A percentile compares a stretch with the other conserved stretches of the same genome.
These are phyloP conservation scores for Pleuronectes platessa DNA, from an alignment of 2,113 vertebrate genomes.

Conservation along the genomic window DNA sequence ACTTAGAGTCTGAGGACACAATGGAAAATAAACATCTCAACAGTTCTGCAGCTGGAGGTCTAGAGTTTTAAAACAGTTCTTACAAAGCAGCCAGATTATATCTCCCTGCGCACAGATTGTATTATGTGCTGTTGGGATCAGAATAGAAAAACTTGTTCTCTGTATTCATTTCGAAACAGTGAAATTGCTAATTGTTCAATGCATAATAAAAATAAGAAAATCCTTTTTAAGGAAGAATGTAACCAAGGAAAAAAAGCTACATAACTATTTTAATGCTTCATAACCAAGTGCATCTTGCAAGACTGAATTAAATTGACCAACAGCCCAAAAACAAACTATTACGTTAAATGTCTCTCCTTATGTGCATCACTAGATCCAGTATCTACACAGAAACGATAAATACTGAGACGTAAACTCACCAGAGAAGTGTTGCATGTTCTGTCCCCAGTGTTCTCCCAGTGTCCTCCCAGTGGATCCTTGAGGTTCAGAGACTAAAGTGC, in stretches of 20 bases:
- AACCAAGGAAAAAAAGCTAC: neutral
- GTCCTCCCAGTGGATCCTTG: too few species aligned
- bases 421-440: conserved; percentile 57
- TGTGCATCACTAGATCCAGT: neutral
- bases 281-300: neutral
- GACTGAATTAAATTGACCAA: neutral
- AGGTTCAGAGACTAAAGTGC: conserved; percentile 1
- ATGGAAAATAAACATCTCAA: neutral
- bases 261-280: neutral
- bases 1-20: conserved; percentile 69
- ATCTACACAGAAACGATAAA: neutral
- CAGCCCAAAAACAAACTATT: neutral
- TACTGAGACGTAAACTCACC: conserved; percentile 53
- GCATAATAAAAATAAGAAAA: too few species aligned
- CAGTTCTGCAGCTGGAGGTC: neutral
- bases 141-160: neutral
- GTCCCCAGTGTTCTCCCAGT: too few species aligned
- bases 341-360: neutral
- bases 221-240: too few species aligned
- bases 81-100: too few species aligned
- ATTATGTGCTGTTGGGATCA: too few species aligned
- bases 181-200: neutral
- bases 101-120: neutral
- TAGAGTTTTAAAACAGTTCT: too few species aligned
- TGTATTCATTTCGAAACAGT: neutral